These are phyloP conservation scores for Sternarchorhynchus goeldii DNA, from an alignment of 2,797 vertebrate species.

Conservation along the genomic window DNA sequence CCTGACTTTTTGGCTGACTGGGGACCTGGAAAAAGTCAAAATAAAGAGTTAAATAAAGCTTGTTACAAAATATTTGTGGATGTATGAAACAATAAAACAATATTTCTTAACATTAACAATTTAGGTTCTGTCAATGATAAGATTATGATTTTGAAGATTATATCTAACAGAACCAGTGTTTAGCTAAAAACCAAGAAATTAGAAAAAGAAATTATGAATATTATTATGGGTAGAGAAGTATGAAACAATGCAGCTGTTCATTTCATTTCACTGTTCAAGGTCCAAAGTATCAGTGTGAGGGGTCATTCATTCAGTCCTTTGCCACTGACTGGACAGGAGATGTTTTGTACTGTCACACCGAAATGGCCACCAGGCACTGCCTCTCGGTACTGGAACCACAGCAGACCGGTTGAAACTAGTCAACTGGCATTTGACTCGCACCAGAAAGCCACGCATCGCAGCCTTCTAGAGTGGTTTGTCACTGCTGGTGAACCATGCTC, in stretches of 20 bases:
- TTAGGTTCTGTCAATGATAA: neutral
- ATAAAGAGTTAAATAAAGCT: slow-evolving; percentile 22
- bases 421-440: slow-evolving; percentile 67
- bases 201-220: neutral
- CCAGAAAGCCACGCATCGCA: slow-evolving; percentile 55
- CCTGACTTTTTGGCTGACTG: slow-evolving; percentile 86
- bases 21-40: slow-evolving; percentile 71
- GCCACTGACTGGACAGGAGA: slow-evolving; percentile 58
- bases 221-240: neutral
- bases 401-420: slow-evolving; percentile 58
- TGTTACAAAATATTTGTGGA: neutral
- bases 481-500: slow-evolving; percentile 64
- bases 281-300: slow-evolving; percentile 40
- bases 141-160: neutral
- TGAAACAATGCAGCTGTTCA: slow-evolving; percentile 34
- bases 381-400: slow-evolving; percentile 60
- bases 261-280: slow-evolving; percentile 35
- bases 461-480: slow-evolving; percentile 66
- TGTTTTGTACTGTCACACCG: slow-evolving; percentile 63
- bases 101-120: neutral
- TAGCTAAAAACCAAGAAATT: neutral
- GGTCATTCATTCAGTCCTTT: slow-evolving; percentile 60
- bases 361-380: slow-evolving; percentile 63
- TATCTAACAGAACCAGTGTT: neutral
- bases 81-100: neutral